A percentile compares a stretch with the other conserved stretches of the same genome.
phyloP scores from a whole-genome alignment of 2,888 invertebrate genomes.

The Spialia ferax region DNA sequence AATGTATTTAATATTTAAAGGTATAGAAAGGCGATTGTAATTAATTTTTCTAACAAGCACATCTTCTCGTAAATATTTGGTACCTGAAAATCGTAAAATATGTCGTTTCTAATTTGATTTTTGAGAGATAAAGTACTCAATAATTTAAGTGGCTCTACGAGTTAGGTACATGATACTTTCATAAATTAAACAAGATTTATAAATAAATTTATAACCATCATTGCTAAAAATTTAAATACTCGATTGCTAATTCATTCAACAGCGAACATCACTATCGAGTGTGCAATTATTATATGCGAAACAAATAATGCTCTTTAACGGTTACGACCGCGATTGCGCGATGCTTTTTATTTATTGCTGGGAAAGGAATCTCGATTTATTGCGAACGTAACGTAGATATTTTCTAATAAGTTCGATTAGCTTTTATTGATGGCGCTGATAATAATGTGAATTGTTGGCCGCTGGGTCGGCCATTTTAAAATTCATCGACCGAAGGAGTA shows the following conservation, averaged over 20 bases:
- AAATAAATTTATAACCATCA: not conserved
- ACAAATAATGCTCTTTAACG: slow-evolving; percentile 77
- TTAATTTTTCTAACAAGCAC: too few relatives aligned
- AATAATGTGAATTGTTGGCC: slow-evolving; percentile 36
- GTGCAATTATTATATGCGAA: slow-evolving; percentile 85
- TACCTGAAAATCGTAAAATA: too few relatives aligned
- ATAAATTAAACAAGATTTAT: too few relatives aligned
- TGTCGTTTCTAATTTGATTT: too few relatives aligned
- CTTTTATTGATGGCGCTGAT: slow-evolving; percentile 36
- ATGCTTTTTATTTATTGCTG: slow-evolving; percentile 71
- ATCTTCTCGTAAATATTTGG: too few relatives aligned
- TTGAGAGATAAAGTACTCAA: too few relatives aligned
- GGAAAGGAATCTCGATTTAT: slow-evolving; percentile 63
- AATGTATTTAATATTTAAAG: too few relatives aligned
- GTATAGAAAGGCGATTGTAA: too few relatives aligned
- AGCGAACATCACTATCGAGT: slow-evolving; percentile 53
- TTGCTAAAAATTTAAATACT: not conserved
- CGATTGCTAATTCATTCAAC: slow-evolving; percentile 9
- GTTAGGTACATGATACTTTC: too few relatives aligned
- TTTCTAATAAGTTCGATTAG: slow-evolving; percentile 42
- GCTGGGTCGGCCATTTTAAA: slow-evolving; percentile 6
- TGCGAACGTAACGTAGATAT: slow-evolving; percentile 34
- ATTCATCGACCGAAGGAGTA: slow-evolving; percentile 11
- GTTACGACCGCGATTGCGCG: slow-evolving; percentile 55
- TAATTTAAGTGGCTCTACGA: too few relatives aligned